Evolutionary conservation across 2,888 invertebrate genomes (phyloP).

Genomic region (Eilema griseolum): DNA sequence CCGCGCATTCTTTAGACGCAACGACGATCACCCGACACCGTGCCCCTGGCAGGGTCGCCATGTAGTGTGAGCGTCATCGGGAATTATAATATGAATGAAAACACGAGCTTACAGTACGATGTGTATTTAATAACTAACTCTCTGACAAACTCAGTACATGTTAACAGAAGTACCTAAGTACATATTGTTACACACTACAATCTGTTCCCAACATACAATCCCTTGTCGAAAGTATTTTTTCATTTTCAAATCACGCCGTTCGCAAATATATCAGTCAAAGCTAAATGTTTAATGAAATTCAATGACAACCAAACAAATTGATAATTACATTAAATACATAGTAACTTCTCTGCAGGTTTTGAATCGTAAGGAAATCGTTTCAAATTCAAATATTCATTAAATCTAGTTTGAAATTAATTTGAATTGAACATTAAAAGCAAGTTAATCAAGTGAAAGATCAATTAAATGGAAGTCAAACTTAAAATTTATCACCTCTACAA

Average conservation of each 20-base stretch:
- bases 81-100: no score
- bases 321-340: background rate
- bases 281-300: background rate
- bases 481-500: background rate
- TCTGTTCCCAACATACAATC: slow-evolving; percentile 1
- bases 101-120: no score
- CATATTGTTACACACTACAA: no score
- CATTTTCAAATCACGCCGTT: slow-evolving; percentile 14
- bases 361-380: background rate
- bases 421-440: background rate
- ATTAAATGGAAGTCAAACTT: slow-evolving; percentile 1
- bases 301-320: background rate
- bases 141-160: no score
- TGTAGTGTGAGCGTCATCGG: no score
- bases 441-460: background rate
- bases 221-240: slow-evolving; percentile 16
- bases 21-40: no score
- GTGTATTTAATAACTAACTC: no score
- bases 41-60: no score
- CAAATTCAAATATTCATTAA: background rate
- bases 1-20: no score
- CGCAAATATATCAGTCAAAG: background rate
- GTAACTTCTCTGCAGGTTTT: background rate
- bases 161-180: no score
- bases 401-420: background rate